Evolutionary conservation across 2,113 vertebrate species (phyloP).

Genomic region (Actenoides hombroni): DNA sequence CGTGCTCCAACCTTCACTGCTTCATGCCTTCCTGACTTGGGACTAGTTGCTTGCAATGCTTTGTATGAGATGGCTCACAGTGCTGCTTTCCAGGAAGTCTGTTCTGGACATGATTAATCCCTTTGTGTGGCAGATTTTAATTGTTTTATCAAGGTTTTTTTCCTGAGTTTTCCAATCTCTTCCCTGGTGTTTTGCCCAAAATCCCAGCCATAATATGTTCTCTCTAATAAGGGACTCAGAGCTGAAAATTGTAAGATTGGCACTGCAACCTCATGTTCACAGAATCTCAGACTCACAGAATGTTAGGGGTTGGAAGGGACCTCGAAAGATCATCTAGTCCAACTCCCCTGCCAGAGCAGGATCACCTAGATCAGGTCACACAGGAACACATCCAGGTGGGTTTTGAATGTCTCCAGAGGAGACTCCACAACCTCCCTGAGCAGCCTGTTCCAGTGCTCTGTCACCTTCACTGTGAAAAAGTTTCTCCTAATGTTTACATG

Average conservation of each 20-base stretch:
- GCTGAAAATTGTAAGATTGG: background rate
- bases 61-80: background rate
- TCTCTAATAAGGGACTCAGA: background rate
- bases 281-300: no score
- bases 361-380: no score
- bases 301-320: no score
- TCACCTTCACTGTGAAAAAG: no score
- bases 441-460: no score
- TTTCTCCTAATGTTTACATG: no score
- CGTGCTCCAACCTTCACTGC: background rate
- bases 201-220: conserved; percentile 27
- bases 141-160: conserved; percentile 26
- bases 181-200: conserved; percentile 21
- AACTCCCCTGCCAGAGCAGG: no score
- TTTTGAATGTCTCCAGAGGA: no score
- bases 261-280: background rate
- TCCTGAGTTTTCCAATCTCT: background rate
- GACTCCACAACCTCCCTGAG: no score
- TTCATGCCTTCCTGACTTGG: background rate
- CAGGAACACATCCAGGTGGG: no score
- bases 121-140: background rate
- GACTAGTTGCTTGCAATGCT: background rate
- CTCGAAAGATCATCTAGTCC: no score
- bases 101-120: background rate
- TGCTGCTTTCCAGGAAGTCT: conserved; percentile 40